Percentiles rank a stretch among this genome's conserved stretches.
Evolutionary conservation across 2,113 vertebrate species (phyloP).

Genomic region (Rousettus leschenaultii): DNA sequence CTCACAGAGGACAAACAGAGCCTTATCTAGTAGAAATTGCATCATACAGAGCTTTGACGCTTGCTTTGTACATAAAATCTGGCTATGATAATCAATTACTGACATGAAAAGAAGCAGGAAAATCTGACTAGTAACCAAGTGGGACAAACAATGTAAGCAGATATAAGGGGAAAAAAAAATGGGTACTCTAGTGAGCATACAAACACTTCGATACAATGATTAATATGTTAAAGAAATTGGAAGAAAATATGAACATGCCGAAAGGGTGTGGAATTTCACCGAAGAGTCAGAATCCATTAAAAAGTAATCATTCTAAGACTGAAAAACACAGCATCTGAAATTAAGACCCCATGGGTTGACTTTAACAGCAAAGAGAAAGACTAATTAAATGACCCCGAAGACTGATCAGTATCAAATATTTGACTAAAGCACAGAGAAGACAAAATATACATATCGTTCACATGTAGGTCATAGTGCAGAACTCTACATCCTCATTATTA

Average conservation of each 20-base stretch:
- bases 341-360: neutral
- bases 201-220: neutral
- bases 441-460: neutral
- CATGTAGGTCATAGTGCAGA: neutral
- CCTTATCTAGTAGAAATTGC: neutral
- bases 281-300: neutral
- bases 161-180: neutral
- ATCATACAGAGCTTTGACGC: neutral
- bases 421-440: neutral
- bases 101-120: neutral
- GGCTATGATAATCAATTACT: neutral
- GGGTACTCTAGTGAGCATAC: neutral
- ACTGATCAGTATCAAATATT: neutral
- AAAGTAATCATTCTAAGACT: neutral
- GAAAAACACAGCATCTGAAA: neutral
- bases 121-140: neutral
- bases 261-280: neutral
- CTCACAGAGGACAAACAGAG: neutral
- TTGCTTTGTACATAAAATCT: neutral
- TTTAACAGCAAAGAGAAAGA: neutral
- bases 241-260: neutral
- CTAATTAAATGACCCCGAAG: neutral
- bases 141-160: neutral
- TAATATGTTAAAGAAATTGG: neutral
- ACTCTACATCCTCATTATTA: neutral